Evolutionary conservation across 30 jellyfish, hydroid and myxozoan genomes (phyloP).

Genomic region (Morbakka virulenta): DNA sequence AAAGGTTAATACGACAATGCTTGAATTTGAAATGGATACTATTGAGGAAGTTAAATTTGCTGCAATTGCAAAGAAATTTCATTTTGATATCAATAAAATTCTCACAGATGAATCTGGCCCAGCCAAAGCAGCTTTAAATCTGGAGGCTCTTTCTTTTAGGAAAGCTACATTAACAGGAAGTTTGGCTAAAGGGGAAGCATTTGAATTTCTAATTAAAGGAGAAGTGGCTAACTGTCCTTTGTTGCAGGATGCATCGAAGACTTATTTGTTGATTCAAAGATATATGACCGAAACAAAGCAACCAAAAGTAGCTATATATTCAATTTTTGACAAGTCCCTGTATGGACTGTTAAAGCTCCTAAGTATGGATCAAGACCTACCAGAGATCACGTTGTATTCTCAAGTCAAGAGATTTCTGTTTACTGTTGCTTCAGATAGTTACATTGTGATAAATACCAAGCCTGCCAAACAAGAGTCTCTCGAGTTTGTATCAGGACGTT

Average conservation of each 20-base stretch:
- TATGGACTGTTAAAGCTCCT: not conserved
- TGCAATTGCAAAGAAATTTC: not conserved
- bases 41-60: not conserved
- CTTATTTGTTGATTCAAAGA: not conserved
- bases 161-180: not conserved
- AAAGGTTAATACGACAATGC: not conserved
- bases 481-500: not conserved
- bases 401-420: not conserved
- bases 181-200: not conserved
- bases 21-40: not conserved
- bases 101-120: not conserved
- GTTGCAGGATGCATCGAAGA: not conserved
- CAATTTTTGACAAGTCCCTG: not conserved
- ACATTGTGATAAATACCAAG: not conserved
- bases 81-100: not conserved
- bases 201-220: not conserved
- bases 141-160: not conserved
- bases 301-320: not conserved
- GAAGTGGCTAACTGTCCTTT: not conserved
- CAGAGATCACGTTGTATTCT: not conserved
- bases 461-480: not conserved
- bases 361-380: not conserved
- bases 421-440: not conserved
- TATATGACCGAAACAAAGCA: not conserved
- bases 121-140: not conserved